A percentile compares a stretch with the other conserved stretches of the same genome.
Conservation (phyloP, 2,888 invertebrate species). For the Acleris sparsana region DNA sequence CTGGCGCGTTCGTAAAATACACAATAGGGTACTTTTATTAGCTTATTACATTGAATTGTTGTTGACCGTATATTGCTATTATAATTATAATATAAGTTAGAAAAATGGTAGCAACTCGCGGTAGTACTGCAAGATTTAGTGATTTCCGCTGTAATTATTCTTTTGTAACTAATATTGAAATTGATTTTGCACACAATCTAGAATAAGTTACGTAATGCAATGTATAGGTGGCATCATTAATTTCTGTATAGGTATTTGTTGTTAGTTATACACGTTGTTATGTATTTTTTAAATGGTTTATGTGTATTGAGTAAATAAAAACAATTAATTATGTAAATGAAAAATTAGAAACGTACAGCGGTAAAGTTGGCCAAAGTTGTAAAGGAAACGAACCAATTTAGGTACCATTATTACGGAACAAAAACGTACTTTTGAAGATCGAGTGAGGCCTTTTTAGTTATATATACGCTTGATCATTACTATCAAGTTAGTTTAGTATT, state of each 20-base stretch:
- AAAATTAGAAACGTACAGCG: conserved; percentile 15
- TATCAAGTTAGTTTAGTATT: no score
- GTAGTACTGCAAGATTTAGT: conserved; percentile 39
- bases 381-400: no score
- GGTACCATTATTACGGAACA: no score
- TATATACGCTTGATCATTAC: no score
- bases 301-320: conserved; percentile 15
- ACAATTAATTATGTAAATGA: conserved; percentile 7
- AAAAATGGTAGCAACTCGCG: conserved; percentile 44
- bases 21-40: conserved; percentile 13
- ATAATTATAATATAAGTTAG: conserved; percentile 44
- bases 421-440: no score
- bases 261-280: conserved; percentile 37
- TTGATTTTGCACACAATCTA: conserved; percentile 27
- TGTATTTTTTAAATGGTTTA: conserved; percentile 37
- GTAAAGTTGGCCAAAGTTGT: background rate
- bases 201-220: conserved; percentile 32
- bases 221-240: conserved; percentile 28
- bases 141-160: conserved; percentile 14
- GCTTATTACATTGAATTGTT: conserved; percentile 42
- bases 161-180: conserved; percentile 18
- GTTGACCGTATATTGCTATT: conserved; percentile 50
- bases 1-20: no score
- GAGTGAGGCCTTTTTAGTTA: no score
- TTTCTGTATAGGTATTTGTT: conserved; percentile 32